Base-by-base conservation (phyloP, 2,888 invertebrate species). In the Serrognathus titanus region DNA sequence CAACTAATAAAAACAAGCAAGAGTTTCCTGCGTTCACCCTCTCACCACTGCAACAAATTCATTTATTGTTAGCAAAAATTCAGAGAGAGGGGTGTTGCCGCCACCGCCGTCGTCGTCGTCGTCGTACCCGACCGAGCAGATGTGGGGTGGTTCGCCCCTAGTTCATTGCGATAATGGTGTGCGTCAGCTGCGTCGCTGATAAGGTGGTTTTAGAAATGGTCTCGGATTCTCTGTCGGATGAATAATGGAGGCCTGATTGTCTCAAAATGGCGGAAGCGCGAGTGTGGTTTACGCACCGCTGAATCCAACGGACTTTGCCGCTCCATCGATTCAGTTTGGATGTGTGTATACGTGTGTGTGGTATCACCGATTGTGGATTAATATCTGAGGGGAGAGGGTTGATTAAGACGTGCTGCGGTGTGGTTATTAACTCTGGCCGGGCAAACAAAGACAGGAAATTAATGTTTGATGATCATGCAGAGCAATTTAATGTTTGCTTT, bases 181-280 rank as follows among this genome's bases (percentile, higher is more conserved):
- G 53, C 53, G 48, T 48, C 53, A 53, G 53, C 53, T 53, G 53
- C 39, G 39, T 48, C 5, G 48, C 20, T 48, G 53, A 53, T 53
- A 53, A 53, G 53, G 31, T 39, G 51, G 58, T 52, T 57, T 58
- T 47, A 53, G 53, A 31, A 53, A 59, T 53, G 56, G 51, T 53
- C 54, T 56, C 58, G 56, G 56, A 61, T 61, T 58, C 60, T 41
- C 41, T 9, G 53, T 48, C 16, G 53, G 52, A 61, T 61, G 58
- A 61, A 61, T 61, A 59, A 61, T 61, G 61, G 56, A 58, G 56
- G 51, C 13, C 56, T 53, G 58, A 61, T 58, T 61, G 58, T 56
- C 56, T 59, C 60, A 50, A 54, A 58, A 55, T 48, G 56, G 49
- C 51, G 57, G 51, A 12, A 54, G 45, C 57, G 57, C 52, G 53